Conservation (phyloP, 2,888 invertebrate species). For the Xestia sexstrigata region DNA sequence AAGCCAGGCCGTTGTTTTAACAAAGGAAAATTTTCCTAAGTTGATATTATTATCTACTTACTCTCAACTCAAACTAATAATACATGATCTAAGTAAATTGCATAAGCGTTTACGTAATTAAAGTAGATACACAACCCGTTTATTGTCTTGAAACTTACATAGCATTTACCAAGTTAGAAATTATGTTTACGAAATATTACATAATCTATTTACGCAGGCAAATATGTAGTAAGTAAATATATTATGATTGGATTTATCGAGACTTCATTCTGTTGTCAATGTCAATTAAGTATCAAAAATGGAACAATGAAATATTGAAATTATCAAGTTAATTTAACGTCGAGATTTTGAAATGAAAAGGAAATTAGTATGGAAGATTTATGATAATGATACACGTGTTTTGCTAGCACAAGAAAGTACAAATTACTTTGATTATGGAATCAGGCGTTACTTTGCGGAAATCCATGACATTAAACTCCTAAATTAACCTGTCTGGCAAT, state of each 20-base stretch:
- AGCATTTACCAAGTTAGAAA: slow-evolving; percentile 22
- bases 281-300: slow-evolving; percentile 23
- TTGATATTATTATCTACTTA: slow-evolving; percentile 9
- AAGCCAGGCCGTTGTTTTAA: background rate
- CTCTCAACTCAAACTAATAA: slow-evolving; percentile 25
- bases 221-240: slow-evolving; percentile 18
- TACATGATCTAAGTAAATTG: slow-evolving; percentile 33
- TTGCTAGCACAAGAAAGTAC: slow-evolving; percentile 2
- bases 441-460: background rate
- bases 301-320: slow-evolving; percentile 11
- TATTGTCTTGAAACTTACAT: slow-evolving; percentile 34
- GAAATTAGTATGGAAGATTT: background rate
- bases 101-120: slow-evolving; percentile 39
- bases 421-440: background rate
- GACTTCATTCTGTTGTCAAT: background rate
- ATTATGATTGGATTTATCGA: slow-evolving; percentile 13
- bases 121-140: slow-evolving; percentile 20
- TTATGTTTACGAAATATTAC: slow-evolving; percentile 38
- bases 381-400: background rate
- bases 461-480: background rate
- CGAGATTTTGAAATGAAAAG: background rate
- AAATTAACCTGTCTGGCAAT: background rate
- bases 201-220: slow-evolving; percentile 14
- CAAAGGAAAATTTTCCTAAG: background rate
- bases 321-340: background rate